Conservation (phyloP, 1,140 invertebrate genomes). For the Drosophila setifemur region DNA sequence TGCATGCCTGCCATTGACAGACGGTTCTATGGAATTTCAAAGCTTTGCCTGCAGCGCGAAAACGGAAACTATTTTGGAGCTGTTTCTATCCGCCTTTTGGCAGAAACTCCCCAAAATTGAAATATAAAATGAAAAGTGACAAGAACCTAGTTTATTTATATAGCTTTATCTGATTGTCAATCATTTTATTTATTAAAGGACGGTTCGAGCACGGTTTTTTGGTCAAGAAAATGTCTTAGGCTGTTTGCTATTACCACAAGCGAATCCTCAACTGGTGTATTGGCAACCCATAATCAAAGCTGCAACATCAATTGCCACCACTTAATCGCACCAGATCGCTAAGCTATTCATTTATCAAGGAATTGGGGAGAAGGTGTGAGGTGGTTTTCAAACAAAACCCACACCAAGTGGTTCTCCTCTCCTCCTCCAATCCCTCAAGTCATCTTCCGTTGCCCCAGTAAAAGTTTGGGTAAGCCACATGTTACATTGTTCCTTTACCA, state of each 20-base stretch:
- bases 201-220: too few relatives aligned
- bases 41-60: constrained; percentile 8
- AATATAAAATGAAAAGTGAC: background rate
- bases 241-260: too few relatives aligned
- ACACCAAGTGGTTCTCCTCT: too few relatives aligned
- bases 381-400: constrained; percentile 28
- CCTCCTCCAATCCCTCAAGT: background rate
- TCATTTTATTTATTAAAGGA: too few relatives aligned
- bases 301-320: constrained; percentile 25
- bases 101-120: background rate
- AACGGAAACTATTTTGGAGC: background rate
- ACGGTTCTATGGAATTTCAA: constrained; percentile 2
- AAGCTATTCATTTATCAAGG: constrained; percentile 16
- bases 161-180: background rate
- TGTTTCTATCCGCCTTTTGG: background rate
- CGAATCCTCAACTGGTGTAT: too few relatives aligned
- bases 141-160: background rate
- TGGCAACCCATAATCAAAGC: too few relatives aligned
- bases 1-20: constrained; percentile 61
- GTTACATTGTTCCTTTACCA: constrained; percentile 55
- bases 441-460: constrained; percentile 14
- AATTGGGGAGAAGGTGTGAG: constrained; percentile 49
- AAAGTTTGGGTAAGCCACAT: constrained; percentile 58
- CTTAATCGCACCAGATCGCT: constrained; percentile 23
- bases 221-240: too few relatives aligned